Evolutionary conservation across 2,888 invertebrate genomes (phyloP).

Genomic region (Eupsilia transversa): DNA sequence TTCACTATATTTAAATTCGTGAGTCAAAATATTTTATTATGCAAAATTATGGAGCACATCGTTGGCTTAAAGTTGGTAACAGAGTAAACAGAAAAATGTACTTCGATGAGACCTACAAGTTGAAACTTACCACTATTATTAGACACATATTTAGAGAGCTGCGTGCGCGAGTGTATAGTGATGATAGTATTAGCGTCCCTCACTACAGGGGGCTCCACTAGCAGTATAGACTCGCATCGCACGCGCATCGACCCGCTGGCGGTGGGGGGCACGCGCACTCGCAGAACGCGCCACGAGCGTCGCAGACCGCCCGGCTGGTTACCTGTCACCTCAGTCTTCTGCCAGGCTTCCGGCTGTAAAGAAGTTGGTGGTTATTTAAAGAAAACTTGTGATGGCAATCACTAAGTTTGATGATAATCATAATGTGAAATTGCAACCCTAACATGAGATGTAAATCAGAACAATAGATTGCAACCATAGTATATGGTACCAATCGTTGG

Average conservation of each 20-base stretch:
- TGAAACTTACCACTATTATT: slow-evolving; percentile 84
- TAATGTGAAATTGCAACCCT: not conserved
- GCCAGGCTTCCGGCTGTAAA: slow-evolving; percentile 84
- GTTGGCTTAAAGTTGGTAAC: too few relatives aligned
- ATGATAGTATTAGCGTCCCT: slow-evolving; percentile 79
- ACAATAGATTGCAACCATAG: not conserved
- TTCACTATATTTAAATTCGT: too few relatives aligned
- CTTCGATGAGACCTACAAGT: too few relatives aligned
- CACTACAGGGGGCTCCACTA: slow-evolving; percentile 84
- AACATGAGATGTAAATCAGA: not conserved
- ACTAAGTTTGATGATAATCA: not conserved
- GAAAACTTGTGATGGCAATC: not conserved
- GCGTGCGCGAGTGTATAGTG: slow-evolving; percentile 84
- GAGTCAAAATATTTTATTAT: too few relatives aligned
- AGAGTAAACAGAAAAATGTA: too few relatives aligned
- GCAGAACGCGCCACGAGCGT: slow-evolving; percentile 83
- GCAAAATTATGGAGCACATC: too few relatives aligned
- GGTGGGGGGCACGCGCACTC: slow-evolving; percentile 80
- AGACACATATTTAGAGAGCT: slow-evolving; percentile 87
- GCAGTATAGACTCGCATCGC: slow-evolving; percentile 83
- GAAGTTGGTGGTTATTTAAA: not conserved
- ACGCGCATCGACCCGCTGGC: slow-evolving; percentile 84
- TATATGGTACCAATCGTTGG: not conserved
- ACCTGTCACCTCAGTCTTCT: slow-evolving; percentile 81
- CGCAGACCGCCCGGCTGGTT: slow-evolving; percentile 82